These are phyloP conservation scores for Sebastes kiyomatsui DNA, from an alignment of 2,797 vertebrate species.

Conservation along the genomic window DNA sequence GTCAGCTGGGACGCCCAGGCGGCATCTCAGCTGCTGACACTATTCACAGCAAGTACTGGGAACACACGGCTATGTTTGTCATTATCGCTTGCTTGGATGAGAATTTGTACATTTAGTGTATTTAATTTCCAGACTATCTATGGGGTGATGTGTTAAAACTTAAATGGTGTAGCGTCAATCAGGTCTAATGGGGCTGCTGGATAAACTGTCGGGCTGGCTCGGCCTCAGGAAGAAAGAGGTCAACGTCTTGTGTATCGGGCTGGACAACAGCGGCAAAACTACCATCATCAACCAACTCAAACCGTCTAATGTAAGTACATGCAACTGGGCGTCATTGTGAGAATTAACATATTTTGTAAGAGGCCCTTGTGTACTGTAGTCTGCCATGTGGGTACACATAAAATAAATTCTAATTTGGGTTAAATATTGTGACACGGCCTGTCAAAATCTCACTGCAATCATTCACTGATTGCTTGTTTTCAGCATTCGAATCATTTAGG, in stretches of 20 bases:
- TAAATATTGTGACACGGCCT: conserved; percentile 21
- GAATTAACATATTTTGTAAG: no score
- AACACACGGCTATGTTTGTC: conserved; percentile 19
- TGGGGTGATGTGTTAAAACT: conserved; percentile 47
- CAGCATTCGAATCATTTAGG: conserved; percentile 77
- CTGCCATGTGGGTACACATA: not conserved
- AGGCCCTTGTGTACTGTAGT: not conserved
- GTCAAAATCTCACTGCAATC: conserved; percentile 47
- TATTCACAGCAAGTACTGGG: conserved; percentile 20
- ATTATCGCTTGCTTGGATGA: conserved; percentile 1
- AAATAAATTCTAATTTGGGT: not conserved
- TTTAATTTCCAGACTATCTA: conserved; percentile 32
- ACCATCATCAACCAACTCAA: conserved; percentile 99
- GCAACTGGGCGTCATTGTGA: not conserved
- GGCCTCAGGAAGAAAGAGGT: conserved; percentile 97
- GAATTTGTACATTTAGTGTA: not conserved
- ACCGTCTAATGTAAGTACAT: conserved; percentile 90
- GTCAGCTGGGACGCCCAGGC: conserved; percentile 58
- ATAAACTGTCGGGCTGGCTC: conserved; percentile 93
- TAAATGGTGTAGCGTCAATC: conserved; percentile 11
- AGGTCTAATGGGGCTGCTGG: conserved; percentile 92
- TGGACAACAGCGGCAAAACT: conserved; percentile 98
- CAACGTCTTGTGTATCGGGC: conserved; percentile 94
- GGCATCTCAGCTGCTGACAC: conserved; percentile 39
- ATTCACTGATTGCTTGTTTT: conserved; percentile 69